Conservation (phyloP, 1,140 invertebrate genomes). For the Venturia canescens region DNA sequence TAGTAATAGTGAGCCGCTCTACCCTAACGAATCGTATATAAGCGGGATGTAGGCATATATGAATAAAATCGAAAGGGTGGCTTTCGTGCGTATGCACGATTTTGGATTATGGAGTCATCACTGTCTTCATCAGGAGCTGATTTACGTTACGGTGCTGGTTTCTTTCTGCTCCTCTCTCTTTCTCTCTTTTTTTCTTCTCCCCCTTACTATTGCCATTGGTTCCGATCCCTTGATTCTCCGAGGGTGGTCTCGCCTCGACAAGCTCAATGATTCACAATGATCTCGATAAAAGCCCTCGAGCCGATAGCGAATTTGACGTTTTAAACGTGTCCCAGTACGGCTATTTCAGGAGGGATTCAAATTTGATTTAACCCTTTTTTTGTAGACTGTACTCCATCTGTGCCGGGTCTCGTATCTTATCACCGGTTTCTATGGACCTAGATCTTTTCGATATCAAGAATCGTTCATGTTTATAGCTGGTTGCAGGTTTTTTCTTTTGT, state of each 20-base stretch:
- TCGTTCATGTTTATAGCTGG: too few relatives aligned
- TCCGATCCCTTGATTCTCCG: background rate
- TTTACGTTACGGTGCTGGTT: too few relatives aligned
- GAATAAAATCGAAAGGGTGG: too few relatives aligned
- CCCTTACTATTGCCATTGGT: background rate
- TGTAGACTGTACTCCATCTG: background rate
- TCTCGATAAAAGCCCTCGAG: conserved; percentile 65
- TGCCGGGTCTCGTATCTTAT: background rate
- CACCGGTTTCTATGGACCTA: background rate
- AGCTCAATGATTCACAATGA: conserved; percentile 71
- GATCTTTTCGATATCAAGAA: background rate
- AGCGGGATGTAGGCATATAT: too few relatives aligned
- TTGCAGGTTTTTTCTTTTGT: too few relatives aligned
- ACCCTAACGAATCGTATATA: too few relatives aligned
- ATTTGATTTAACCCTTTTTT: conserved; percentile 63
- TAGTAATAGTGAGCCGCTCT: too few relatives aligned
- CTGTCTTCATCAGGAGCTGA: too few relatives aligned
- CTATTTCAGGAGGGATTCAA: conserved; percentile 32
- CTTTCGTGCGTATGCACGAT: too few relatives aligned
- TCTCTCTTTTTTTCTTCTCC: background rate
- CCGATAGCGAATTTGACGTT: conserved; percentile 67
- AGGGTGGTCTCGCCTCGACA: conserved; percentile 8
- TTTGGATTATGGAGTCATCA: too few relatives aligned
- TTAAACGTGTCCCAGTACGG: conserved; percentile 58
- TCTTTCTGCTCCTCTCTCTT: too few relatives aligned